Base-by-base conservation (phyloP, 2,797 vertebrate species). In the Phrynocephalus guinanensis region DNA sequence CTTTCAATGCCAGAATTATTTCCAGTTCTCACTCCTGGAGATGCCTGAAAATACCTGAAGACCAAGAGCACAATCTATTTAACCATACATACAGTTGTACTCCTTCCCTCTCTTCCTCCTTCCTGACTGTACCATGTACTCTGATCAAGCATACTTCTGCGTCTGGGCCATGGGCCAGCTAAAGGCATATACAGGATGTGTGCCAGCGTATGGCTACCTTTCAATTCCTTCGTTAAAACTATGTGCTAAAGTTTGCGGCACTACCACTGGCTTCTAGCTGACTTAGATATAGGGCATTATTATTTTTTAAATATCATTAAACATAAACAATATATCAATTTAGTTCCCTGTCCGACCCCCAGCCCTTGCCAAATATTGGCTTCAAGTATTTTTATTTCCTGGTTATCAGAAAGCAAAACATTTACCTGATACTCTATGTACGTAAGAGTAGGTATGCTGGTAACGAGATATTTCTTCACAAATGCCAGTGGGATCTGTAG, bases 351-450 rank as follows among this genome's bases (percentile, higher is more conserved):
- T 15, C 38, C 63, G 10, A n/a, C 24, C 1, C 52, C 10, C 52
- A 9, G 10, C 73, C 73, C 22, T 5, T 24, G 38, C 38, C 13
- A 78, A 79, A 52, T 6, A 52, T 20, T 50, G 38, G 72, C 30
- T 56, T 82, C 71, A 77, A 77, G 50, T 20, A 38, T 9, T 79
- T 79, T 13, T 79, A 63, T 68, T 56, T 76, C 26, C 9, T 33
- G 11, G 24, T 33, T 80, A 73, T 75, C 5, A 75, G 60, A 79
- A 67, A 84, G 26, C 77, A 85, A 68, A 77, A 90, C 81, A 7
- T 18, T 63, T 91, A 94, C 94, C 90, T 94, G 93, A 92, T 79
- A 84, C n/a, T 38, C 89, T 71, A 0, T 85, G 71, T 88, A 90
- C 84, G 33, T 88, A 84, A 73, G 90, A 68, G 38, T 44, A 44